Percentiles rank a stretch among this genome's conserved stretches.
phyloP scores from a whole-genome alignment of 1,140 invertebrate genomes.

The Drosophila aff. region DNA sequence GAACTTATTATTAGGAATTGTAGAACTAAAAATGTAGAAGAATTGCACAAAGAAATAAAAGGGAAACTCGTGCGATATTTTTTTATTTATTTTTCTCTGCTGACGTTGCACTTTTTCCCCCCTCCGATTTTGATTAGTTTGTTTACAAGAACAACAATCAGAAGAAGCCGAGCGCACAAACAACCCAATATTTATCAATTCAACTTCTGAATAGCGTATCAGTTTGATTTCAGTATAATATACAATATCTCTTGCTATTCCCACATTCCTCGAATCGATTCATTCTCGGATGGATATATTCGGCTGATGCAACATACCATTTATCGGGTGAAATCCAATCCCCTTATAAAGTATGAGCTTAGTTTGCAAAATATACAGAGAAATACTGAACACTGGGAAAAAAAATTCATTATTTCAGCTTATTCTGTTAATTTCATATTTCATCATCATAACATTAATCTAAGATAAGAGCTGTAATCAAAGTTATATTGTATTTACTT shows the following conservation, averaged over 20 bases:
- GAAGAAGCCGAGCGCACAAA: slow-evolving; percentile 21
- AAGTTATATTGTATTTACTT: neutral
- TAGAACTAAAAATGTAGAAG: slow-evolving; percentile 24
- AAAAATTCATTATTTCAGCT: neutral
- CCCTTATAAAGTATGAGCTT: neutral
- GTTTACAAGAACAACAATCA: slow-evolving; percentile 59
- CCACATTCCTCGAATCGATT: slow-evolving; percentile 13
- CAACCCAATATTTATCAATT: slow-evolving; percentile 34
- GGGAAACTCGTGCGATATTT: slow-evolving; percentile 24
- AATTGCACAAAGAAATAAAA: slow-evolving; percentile 36
- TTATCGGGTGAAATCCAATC: slow-evolving; percentile 36
- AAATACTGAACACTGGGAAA: slow-evolving; percentile 1
- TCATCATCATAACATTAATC: neutral
- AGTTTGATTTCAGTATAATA: slow-evolving; percentile 22
- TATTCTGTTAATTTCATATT: neutral
- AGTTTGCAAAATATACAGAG: neutral
- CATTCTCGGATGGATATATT: slow-evolving; percentile 8
- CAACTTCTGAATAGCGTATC: slow-evolving; percentile 28
- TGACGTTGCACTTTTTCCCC: slow-evolving; percentile 62
- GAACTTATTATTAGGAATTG: slow-evolving; percentile 22
- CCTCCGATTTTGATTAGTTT: slow-evolving; percentile 56
- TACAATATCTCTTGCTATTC: slow-evolving; percentile 7
- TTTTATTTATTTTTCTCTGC: slow-evolving; percentile 5
- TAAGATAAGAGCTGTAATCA: neutral
- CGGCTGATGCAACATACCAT: slow-evolving; percentile 61